Base-by-base conservation (phyloP, 2,797 vertebrate species). In the Alauda arvensis region DNA sequence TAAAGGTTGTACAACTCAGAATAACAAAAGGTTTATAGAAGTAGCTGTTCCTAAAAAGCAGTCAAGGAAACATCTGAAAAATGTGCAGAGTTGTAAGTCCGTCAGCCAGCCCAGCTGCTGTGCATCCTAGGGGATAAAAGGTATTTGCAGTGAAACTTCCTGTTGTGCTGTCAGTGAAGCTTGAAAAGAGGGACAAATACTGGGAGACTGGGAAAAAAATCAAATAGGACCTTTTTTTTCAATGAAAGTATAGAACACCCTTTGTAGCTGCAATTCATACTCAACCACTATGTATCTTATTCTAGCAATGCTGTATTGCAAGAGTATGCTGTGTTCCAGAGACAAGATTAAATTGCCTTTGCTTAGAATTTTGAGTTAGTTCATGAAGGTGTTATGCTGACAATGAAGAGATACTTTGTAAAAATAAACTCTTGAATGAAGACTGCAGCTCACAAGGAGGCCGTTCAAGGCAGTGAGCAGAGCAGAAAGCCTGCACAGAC, bases 31-130 rank as follows among this genome's bases (percentile, higher is more conserved):
- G 7, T 80, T 83, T 80, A 31, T 55, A 76, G 87, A 93, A 88
- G 53, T 52, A 82, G 13, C 33, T 78, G 34, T 83, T 92, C 89
- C 91, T 94, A 83, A 91, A 92, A 95, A 87, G 79, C 84, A 76
- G 82, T 85, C 72, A 83, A 78, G 60, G 67, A 94, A 94, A 51
- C 14, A 43, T 89, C 63, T 83, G 76, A 88, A 90, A 94, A 90
- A 91, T 81, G 79, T 78, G 86, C 61, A 55, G 77, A 85, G 71
- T 65, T 83, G 43, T 72, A 66, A 83, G 88, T 83, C 39, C 3
- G 0, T 85, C 69, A 31, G 77, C 76, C 82, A 88, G 66, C 67
- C 60, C 86, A 87, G 88, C 90, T 87, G 86, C 80, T 80, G 3
- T 3, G 6, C 76, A 80, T 91, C 84, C 74, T 88, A 57, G 57